phyloP scores from a whole-genome alignment of 2,113 vertebrate genomes.

The Erinaceus europaeus region DNA sequence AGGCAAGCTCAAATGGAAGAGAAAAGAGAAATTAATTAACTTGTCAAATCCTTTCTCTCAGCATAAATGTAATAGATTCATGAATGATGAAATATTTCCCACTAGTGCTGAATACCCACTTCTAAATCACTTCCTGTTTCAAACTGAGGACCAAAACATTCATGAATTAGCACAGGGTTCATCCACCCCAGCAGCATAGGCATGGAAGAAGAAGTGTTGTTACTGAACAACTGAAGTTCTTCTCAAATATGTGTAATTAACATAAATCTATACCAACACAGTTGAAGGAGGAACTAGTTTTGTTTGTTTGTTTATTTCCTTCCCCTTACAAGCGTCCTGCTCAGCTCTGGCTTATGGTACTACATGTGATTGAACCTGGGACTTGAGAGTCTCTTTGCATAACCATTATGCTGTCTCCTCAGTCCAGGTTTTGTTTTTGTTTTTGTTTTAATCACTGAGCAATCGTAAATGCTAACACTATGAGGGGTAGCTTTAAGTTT shows the following conservation, averaged over 20 bases:
- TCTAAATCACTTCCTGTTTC: background rate
- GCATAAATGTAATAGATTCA: background rate
- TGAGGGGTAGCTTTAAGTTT: too few relatives aligned
- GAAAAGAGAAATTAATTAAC: slow-evolving; percentile 14
- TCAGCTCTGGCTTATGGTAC: too few relatives aligned
- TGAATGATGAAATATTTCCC: slow-evolving; percentile 2
- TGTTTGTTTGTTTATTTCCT: too few relatives aligned
- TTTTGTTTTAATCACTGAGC: too few relatives aligned
- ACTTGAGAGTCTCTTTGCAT: too few relatives aligned
- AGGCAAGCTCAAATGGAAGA: slow-evolving; percentile 1
- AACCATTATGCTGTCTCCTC: too few relatives aligned
- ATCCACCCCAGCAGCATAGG: background rate
- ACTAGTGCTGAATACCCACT: background rate
- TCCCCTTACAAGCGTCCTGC: too few relatives aligned
- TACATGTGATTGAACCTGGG: too few relatives aligned
- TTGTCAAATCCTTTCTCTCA: background rate
- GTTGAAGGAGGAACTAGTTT: too few relatives aligned
- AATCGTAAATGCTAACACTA: too few relatives aligned
- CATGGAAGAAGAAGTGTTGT: background rate
- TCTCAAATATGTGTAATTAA: background rate
- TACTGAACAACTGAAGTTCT: background rate
- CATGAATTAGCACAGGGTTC: background rate
- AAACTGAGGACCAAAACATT: background rate
- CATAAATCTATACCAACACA: too few relatives aligned
- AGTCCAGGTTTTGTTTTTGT: too few relatives aligned